Base-by-base conservation (phyloP, 2,888 invertebrate genomes). In the Brachyopa scutellaris region DNA sequence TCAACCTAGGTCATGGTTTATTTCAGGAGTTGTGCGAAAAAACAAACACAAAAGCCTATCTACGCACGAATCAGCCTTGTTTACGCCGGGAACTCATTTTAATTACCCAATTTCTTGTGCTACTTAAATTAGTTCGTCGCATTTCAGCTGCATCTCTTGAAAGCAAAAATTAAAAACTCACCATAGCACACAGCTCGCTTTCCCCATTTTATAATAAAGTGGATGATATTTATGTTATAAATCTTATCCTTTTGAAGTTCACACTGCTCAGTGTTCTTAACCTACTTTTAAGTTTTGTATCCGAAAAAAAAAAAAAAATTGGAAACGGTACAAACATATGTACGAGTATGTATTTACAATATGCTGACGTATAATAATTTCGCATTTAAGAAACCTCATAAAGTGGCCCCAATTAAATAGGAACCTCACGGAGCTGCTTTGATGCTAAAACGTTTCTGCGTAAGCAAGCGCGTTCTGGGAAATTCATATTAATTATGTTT, bases 221-320 rank as follows among this genome's bases (percentile, higher is more conserved):
- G 23, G 53, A 9, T 21, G 19, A 42, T 3, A 21, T 40, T 66
- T 11, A 11, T 40, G 19, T 1, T 15, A 67, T 47, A 55, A 55
- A 47, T 59, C 57, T 9, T n/a, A 42, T 70, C 47, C 69, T 73
- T 79, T 73, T 73, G 66, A 79, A 73, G 72, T 79, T 79, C 78
- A 73, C 49, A 51, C 4, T 26, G 55, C 36, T 61, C 23, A 53
- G 55, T 49, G 42, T 19, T 70, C 57, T 62, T 78, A 70, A 64
- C 77, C 77, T 36, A 78, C 47, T 64, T 78, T 36, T n/a, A 17
- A 17, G 29, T 31, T 31, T 23, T 9, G 2, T n/a, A n/a, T n/a
- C n/a, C n/a, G 7, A 31, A 26, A 1, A n/a, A 49, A 33, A 40
- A 36, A 11, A 11, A 36, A 11, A 36, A 36, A 36, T 13, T 36